Base-by-base conservation (phyloP, 1,140 invertebrate genomes). In the Heliconius eleuchia region DNA sequence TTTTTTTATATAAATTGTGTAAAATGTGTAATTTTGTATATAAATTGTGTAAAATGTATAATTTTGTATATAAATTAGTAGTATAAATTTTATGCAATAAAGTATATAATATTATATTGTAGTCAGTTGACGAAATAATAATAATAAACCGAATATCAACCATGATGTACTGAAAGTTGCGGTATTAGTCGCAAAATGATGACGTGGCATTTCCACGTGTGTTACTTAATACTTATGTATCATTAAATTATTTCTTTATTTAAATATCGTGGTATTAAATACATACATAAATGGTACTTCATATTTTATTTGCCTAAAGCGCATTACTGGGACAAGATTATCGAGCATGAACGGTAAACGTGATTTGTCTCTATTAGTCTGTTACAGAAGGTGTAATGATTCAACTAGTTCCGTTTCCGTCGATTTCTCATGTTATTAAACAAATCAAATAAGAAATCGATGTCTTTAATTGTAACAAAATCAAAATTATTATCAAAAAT, bases 311-410 rank as follows among this genome's bases (percentile, higher is more conserved):
- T 60, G n/a, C 9, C 11, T 11, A 60, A n/a, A 60, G 55, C 55
- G 55, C n/a, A 57, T 57, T n/a, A 57, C 55, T 23, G 55, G 55
- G 55, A 60, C n/a, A 23, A 60, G 55, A 60, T 3, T 57, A 23
- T 79, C 71, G 46, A 71, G 78, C 81, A 66, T 82, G 78, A 71
- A 80, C 27, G 46, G 46, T 39, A 77, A 82, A 82, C 81, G 81
- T 82, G 81, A 80, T 70, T 2, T 19, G 71, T 71, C 55, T 46
- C 42, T 46, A 13, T 46, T 46, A 46, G 42, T 39, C 39, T 39
- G 39, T 39, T 39, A 39, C 1, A 39, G 71, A 23, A 71, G 66
- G 66, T 71, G 19, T 46, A 70, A 71, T 77, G 75, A 71, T 76
- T 76, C 42, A 76, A 76, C 75, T 50, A 23, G 60, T 23, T 76